These are phyloP conservation scores for Calameuta pallipes DNA, from an alignment of 2,888 invertebrate species.

Conservation along the genomic window DNA sequence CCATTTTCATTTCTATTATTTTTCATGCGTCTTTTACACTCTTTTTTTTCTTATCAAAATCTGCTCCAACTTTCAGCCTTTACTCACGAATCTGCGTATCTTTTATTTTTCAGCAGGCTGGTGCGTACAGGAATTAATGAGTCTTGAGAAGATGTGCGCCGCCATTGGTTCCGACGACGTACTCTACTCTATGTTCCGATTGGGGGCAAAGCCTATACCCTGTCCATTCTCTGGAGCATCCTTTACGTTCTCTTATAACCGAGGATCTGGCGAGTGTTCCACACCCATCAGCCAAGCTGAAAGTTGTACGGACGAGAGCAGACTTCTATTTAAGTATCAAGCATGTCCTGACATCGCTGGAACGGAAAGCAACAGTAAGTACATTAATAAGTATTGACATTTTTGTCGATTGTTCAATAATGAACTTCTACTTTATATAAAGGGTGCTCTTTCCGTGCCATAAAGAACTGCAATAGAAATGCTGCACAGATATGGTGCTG, in stretches of 20 bases:
- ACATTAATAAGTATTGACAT: conserved; percentile 7
- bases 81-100: not conserved
- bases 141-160: conserved; percentile 74
- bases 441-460: not conserved
- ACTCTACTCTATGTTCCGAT: conserved; percentile 80
- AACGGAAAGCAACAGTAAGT: conserved; percentile 82
- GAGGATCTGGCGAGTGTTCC: conserved; percentile 77
- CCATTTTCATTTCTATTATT: not conserved
- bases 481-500: not conserved
- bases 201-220: conserved; percentile 74
- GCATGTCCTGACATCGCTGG: conserved; percentile 83
- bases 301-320: conserved; percentile 86
- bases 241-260: conserved; percentile 83
- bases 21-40: not conserved
- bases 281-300: conserved; percentile 84
- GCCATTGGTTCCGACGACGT: conserved; percentile 79
- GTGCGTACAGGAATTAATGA: conserved; percentile 70
- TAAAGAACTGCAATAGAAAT: not conserved
- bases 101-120: conserved; percentile 67
- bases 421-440: not conserved
- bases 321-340: conserved; percentile 84
- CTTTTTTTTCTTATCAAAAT: not conserved
- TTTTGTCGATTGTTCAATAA: not conserved
- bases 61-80: not conserved
- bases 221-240: conserved; percentile 87